These are phyloP conservation scores for Epistrophella euchroma DNA, from an alignment of 2,888 invertebrate genomes.

Conservation along the genomic window DNA sequence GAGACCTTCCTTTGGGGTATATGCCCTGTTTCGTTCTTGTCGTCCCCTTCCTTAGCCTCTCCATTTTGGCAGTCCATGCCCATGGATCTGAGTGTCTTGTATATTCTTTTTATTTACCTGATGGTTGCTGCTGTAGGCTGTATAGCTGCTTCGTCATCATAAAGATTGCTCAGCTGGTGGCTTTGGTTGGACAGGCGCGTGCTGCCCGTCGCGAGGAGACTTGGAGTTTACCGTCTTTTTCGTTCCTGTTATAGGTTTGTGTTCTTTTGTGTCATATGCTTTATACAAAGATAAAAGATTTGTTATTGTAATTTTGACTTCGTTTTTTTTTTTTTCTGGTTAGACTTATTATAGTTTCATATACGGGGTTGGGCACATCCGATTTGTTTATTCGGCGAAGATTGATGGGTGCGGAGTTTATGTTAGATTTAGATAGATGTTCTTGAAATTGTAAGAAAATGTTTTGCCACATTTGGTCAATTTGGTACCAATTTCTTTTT, in stretches of 20 bases:
- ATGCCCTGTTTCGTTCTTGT: slow-evolving; percentile 10
- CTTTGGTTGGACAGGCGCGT: slow-evolving; percentile 71
- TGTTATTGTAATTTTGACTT: slow-evolving; percentile 39
- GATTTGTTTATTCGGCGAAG: slow-evolving; percentile 61
- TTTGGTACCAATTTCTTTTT: slow-evolving; percentile 6
- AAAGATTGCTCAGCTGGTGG: slow-evolving; percentile 74
- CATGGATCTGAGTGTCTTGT: slow-evolving; percentile 8
- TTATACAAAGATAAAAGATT: slow-evolving; percentile 16
- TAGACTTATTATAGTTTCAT: slow-evolving; percentile 65
- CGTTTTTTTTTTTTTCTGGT: slow-evolving; percentile 32
- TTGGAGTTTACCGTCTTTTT: slow-evolving; percentile 24
- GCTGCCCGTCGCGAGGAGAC: slow-evolving; percentile 56
- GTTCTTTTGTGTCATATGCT: slow-evolving; percentile 46
- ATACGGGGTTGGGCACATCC: slow-evolving; percentile 72
- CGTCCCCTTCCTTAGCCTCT: not conserved
- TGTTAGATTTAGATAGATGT: slow-evolving; percentile 49
- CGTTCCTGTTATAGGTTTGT: not conserved
- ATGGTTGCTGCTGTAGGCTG: slow-evolving; percentile 35
- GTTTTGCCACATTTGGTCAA: slow-evolving; percentile 44
- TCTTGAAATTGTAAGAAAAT: slow-evolving; percentile 19
- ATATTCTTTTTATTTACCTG: slow-evolving; percentile 36
- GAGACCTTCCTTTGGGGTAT: slow-evolving; percentile 45
- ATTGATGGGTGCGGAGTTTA: slow-evolving; percentile 71
- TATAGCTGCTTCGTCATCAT: slow-evolving; percentile 72
- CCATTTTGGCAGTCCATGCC: not conserved